Evolutionary conservation across 2,113 vertebrate species (phyloP).

Genomic region (Pionites leucogaster): DNA sequence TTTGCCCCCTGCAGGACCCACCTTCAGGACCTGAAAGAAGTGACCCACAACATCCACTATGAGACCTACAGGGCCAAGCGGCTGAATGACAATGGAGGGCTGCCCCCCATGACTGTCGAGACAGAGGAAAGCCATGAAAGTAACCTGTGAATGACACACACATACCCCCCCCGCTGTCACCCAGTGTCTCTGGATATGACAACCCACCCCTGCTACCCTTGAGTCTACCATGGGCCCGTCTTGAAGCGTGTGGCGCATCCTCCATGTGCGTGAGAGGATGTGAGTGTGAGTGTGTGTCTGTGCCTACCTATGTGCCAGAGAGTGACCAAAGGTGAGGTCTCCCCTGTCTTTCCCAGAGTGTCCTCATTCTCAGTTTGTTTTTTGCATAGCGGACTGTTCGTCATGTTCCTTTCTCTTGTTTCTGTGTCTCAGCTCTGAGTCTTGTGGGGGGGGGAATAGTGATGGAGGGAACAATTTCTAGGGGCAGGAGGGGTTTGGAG

Average conservation of each 20-base stretch:
- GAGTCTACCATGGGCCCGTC: slow-evolving; percentile 52
- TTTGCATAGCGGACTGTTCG: slow-evolving; percentile 50
- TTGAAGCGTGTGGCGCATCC: slow-evolving; percentile 55
- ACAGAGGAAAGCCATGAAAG: slow-evolving; percentile 85
- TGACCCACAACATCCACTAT: slow-evolving; percentile 98
- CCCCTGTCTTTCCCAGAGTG: slow-evolving; percentile 34
- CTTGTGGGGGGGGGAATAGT: neutral
- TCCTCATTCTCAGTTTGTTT: slow-evolving; percentile 6
- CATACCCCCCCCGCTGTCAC: neutral
- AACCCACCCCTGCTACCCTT: slow-evolving; percentile 51
- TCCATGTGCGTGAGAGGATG: neutral
- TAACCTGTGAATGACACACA: slow-evolving; percentile 82
- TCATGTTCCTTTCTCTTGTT: slow-evolving; percentile 62
- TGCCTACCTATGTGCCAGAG: neutral
- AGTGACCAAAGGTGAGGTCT: slow-evolving; percentile 6
- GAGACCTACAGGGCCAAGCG: slow-evolving; percentile 96
- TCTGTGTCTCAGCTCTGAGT: slow-evolving; percentile 53
- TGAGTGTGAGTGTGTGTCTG: neutral
- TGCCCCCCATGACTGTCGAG: slow-evolving; percentile 85
- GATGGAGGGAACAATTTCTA: neutral
- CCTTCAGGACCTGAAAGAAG: slow-evolving; percentile 96
- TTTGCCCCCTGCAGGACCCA: slow-evolving; percentile 82
- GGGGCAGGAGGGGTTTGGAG: neutral
- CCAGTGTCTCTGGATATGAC: neutral
- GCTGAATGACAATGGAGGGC: slow-evolving; percentile 92